Evolutionary conservation across 2,113 vertebrate genomes (phyloP), one percentile per base, ranked within the genome.

Genomic region (Apodemus speciosus): DNA sequence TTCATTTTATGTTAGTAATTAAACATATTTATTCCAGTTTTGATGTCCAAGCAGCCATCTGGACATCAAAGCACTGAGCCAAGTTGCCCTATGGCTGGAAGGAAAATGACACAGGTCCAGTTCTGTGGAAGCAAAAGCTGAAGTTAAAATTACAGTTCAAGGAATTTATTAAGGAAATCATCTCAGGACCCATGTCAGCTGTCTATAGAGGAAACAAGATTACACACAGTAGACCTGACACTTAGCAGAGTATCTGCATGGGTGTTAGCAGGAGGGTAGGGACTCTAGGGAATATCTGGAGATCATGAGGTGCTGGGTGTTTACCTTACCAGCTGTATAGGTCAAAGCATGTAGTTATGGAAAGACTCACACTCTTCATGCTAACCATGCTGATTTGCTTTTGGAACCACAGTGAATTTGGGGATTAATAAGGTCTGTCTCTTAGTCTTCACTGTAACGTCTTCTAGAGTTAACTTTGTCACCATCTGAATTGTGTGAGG

Each of bases 11-110:
- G 25, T 90, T 92, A 27, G 13, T 88, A 90, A 91, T 84, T 95
- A 96, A 96, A 92, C n/a, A 73, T 84, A 73, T 23, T 93, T 84
- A 93, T 95, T 87, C 46, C 80, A 85, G n/a, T 87, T 73, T 49
- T 86, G 23, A 11, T 71, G 49, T 83, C 23, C 88, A 92, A 46
- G 68, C 80, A 91, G 75, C n/a, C 53, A 88, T 64, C 27, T 94
- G 40, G 85, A 79, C 49, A 40, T 79, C 85, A 69, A 0, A 51
- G 23, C 7, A 46, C n/a, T 83, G 62, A 95, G 51, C 4, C 51
- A 93, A 66, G 21, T 27, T 79, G 40, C 49, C 72, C 9, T 86
- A 13, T 49, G 75, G 69, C 18, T 51, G 14, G 60, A 83, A 89
- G 43, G 40, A 6, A 83, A 93, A 62, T 85, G 49, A 15, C 16